Base-by-base conservation (phyloP, 2,797 vertebrate genomes). In the Xenopus petersii region DNA sequence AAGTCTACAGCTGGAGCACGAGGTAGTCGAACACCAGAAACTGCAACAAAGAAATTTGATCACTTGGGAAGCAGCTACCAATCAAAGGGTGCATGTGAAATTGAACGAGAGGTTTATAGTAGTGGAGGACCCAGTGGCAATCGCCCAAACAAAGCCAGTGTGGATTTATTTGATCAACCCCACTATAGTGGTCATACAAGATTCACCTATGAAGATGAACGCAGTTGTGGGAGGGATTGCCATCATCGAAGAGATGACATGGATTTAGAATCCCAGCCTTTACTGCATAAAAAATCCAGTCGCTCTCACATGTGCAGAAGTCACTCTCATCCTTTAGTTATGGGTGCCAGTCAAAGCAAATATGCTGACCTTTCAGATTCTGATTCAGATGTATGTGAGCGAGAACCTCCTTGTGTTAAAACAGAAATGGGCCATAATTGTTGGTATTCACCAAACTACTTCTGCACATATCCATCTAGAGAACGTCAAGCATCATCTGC, bases 21-120 rank as follows among this genome's bases (percentile, higher is more conserved):
- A 0, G 77, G 77, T 3, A 74, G 74, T 62, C 82, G 82, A 59
- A 68, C 77, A 26, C 75, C 82, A 1, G 82, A 77, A 55, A 70
- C 77, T 66, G 47, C 47, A 55, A 87, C 85, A 1, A 93, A 92
- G 79, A 93, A 92, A 88, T 91, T 51, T 88, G 92, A 79, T 84
- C 92, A 54, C 74, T 89, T 56, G 83, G 89, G 58, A 82, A 89
- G 46, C 87, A 90, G 75, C 88, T 92, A 89, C 87, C 89, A 2
- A 85, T 83, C 33, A 87, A 91, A 70, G 90, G 90, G 0, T 49
- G 88, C 81, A 51, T 81, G 82, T 15, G 81, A 83, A 63, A 61
- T 76, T 61, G 82, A 83, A 67, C 68, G 77, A 65, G 77, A 79
- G 9, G 77, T 66, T 54, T 79, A 79, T 60, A 79, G 55, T 74